Evolutionary conservation across 2,797 vertebrate genomes (phyloP).

Genomic region (Cephalopachus bancanus): DNA sequence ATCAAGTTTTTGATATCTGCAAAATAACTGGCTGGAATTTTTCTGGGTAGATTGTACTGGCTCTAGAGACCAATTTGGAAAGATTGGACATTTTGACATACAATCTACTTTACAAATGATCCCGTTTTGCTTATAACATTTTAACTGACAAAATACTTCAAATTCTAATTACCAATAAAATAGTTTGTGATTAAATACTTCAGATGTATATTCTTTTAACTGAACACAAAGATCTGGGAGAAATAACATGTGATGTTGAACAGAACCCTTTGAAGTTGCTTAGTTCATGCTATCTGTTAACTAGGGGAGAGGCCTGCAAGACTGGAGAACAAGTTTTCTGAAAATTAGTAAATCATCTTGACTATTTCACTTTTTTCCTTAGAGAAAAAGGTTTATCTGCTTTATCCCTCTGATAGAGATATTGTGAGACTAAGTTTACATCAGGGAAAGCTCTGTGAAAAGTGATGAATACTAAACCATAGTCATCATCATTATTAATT

Average conservation of each 20-base stretch:
- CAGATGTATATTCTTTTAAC: not conserved
- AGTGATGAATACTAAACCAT: not conserved
- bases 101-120: constrained; percentile 84
- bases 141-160: constrained; percentile 29
- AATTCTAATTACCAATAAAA: constrained; percentile 29
- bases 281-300: not conserved
- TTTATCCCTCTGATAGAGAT: not conserved
- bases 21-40: not conserved
- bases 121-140: constrained; percentile 81
- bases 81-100: not conserved
- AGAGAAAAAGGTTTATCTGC: not conserved
- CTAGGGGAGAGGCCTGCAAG: not conserved
- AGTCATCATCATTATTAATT: not conserved
- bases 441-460: not conserved
- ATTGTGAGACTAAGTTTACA: not conserved
- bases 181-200: not conserved
- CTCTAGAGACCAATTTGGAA: not conserved
- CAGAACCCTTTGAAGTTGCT: not conserved
- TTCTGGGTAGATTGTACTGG: not conserved
- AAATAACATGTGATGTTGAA: not conserved
- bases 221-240: not conserved
- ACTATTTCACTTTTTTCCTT: not conserved
- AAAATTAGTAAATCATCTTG: not conserved
- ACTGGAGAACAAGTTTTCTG: not conserved
- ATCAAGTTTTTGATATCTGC: not conserved